Conservation (phyloP, 35 echinoderm and acorn worm species). For the Apostichopus japonicus region DNA sequence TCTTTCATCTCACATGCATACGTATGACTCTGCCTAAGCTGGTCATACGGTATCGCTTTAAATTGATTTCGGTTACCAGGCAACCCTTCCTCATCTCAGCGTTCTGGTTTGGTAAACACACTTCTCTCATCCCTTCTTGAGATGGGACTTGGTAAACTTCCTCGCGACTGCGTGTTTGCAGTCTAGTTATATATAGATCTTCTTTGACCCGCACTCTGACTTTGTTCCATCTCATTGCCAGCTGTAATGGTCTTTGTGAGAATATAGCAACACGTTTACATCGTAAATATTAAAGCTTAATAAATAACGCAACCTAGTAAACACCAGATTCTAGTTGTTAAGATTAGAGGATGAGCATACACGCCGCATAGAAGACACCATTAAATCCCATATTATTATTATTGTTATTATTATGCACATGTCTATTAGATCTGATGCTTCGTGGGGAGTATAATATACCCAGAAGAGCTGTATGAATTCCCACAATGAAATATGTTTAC, state of each 20-base stretch:
- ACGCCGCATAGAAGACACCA: no score
- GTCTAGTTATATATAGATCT: no score
- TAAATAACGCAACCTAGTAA: not conserved
- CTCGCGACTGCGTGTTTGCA: not conserved
- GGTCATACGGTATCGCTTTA: not conserved
- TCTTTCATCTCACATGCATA: not conserved
- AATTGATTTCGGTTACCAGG: not conserved
- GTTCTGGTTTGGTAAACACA: not conserved
- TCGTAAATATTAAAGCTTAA: not conserved
- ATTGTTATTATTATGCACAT: not conserved
- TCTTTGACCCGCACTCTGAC: no score
- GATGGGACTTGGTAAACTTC: not conserved
- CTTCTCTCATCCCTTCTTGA: not conserved
- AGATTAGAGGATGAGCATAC: no score
- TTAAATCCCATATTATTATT: no score
- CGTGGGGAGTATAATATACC: not conserved
- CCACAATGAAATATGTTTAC: no score
- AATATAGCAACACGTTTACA: not conserved
- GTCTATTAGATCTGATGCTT: not conserved
- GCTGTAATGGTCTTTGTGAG: not conserved
- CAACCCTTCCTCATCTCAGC: not conserved
- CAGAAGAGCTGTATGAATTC: no score
- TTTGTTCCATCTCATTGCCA: not conserved
- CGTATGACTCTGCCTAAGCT: no score
- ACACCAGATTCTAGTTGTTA: not conserved